A percentile compares a stretch with the other conserved stretches of the same genome.
phyloP scores from a whole-genome alignment of 64 coral and sea anemone species.

The Hydrozoanthus tunicans region DNA sequence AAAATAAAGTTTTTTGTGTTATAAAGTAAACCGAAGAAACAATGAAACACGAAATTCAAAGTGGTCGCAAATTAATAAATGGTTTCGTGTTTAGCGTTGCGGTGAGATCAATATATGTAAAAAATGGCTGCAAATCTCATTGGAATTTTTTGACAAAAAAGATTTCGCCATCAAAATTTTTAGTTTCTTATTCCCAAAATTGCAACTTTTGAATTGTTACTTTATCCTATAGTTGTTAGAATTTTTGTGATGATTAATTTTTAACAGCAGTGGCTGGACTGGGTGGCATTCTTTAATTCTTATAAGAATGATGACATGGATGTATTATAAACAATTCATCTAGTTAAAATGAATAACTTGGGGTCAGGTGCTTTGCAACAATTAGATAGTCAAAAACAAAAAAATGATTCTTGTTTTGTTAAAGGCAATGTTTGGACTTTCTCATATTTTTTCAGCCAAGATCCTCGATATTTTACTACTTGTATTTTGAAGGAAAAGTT shows the following conservation, averaged over 20 bases:
- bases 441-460: too few relatives aligned
- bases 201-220: background rate
- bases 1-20: background rate
- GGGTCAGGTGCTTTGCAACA: too few relatives aligned
- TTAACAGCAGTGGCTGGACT: too few relatives aligned
- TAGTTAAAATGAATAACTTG: background rate
- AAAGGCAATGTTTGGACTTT: too few relatives aligned
- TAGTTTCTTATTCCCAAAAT: background rate
- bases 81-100: background rate
- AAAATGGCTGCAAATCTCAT: background rate
- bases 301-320: too few relatives aligned
- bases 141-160: background rate
- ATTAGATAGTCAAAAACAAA: too few relatives aligned
- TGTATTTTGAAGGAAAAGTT: too few relatives aligned
- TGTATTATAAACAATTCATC: background rate
- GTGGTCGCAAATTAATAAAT: background rate
- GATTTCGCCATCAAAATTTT: background rate
- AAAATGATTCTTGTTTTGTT: too few relatives aligned
- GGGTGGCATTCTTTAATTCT: too few relatives aligned
- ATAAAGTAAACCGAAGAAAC: background rate
- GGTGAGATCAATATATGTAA: background rate
- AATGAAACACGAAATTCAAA: conserved; percentile 1
- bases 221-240: background rate
- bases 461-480: too few relatives aligned
- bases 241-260: too few relatives aligned